Conservation (phyloP, 1,140 invertebrate species). For the Phocides pigmalion region DNA sequence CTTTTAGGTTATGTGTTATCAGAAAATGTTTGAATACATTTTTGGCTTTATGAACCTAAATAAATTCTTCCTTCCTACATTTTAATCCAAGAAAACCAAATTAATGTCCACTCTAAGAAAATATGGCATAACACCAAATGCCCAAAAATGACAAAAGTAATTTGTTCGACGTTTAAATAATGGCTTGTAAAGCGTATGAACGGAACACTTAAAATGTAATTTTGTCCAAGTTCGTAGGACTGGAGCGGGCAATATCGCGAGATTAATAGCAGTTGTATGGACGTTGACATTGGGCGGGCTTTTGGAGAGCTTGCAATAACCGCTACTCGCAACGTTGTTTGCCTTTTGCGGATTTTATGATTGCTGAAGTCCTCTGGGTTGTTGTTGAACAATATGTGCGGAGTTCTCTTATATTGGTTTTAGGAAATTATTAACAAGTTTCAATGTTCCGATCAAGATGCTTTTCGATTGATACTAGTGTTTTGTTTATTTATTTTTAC, state of each 20-base stretch:
- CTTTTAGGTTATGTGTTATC: too few species aligned
- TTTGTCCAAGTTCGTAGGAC: conserved; percentile 33
- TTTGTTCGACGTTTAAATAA: conserved; percentile 25
- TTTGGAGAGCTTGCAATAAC: conserved; percentile 29
- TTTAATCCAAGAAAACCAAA: neutral
- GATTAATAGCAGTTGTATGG: conserved; percentile 43
- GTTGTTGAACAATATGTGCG: neutral
- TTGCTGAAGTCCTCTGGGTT: neutral
- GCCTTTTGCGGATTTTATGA: conserved; percentile 23
- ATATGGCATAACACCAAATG: neutral
- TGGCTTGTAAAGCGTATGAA: conserved; percentile 24
- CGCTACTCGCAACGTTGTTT: conserved; percentile 7
- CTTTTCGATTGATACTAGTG: too few species aligned
- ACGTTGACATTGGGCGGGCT: conserved; percentile 42
- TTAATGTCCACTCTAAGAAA: neutral
- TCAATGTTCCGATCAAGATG: too few species aligned
- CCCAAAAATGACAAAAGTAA: conserved; percentile 1
- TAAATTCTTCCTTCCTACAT: too few species aligned
- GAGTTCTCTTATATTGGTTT: neutral
- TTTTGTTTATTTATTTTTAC: too few species aligned
- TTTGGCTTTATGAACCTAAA: too few species aligned
- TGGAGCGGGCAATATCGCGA: conserved; percentile 39
- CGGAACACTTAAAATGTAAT: conserved; percentile 37
- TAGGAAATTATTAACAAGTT: neutral
- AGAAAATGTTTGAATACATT: too few species aligned